Base-by-base conservation (phyloP, 2,113 vertebrate species). In the Pituophis catenifer region DNA sequence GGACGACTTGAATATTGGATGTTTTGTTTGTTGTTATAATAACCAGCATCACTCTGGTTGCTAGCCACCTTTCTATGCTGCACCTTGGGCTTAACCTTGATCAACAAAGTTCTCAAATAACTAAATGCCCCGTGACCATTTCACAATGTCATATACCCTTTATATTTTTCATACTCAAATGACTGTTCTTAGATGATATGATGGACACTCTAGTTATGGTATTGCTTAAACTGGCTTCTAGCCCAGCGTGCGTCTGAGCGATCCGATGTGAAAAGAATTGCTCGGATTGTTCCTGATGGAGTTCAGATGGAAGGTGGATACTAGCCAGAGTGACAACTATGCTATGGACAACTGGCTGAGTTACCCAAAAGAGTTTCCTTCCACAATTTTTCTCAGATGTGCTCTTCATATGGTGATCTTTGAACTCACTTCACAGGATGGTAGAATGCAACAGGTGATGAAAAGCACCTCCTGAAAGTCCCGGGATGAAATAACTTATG, bases 91-190 rank as follows among this genome's bases (percentile, higher is more conserved):
- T 94, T 96, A 95, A 91, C 95, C 93, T 92, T 95, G 94, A 65
- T 90, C 94, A 96, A 90, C 93, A 97, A 97, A 97, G 93, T 48
- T 93, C 94, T 93, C 94, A 90, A 91, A 95, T 91, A 95, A 94
- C 91, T 93, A 92, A 94, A 94, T 93, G 93, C 54, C 91, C 53
- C 70, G 29, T 48, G 44, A 50, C 9, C 50, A 94, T 93, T 95
- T 96, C 94, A 95, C 95, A 95, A 96, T 95, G 95, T 95, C 94
- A 91, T 92, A 95, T 96, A 94, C 94, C 96, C 96, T 44, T 81
- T 81, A 81, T 44, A 44, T 81, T 33, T 81, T 23, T 44, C 75
- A 81, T 17, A 81, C 75, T 21, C 75, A 44, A 44, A 81, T 81
- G 75, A 44, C 33, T 81, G 33, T 44, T 81, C 75, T 81, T 21